Percentiles rank a stretch among this genome's conserved stretches.
These are phyloP conservation scores for Geococcyx californianus DNA, from an alignment of 2,113 vertebrate genomes.

Conservation along the genomic window DNA sequence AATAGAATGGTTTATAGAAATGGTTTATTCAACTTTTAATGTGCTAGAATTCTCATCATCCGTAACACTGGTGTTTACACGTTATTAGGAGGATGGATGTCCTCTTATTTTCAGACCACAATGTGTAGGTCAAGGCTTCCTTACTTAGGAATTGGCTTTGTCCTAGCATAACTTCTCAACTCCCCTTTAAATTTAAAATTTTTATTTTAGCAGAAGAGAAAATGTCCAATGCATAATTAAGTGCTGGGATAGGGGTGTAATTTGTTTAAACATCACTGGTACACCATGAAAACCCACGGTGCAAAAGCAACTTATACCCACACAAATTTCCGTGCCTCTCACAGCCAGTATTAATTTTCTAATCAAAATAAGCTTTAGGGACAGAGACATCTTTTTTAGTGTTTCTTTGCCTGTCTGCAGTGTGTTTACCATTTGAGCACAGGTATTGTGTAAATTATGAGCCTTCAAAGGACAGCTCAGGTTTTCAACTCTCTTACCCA, in stretches of 20 bases:
- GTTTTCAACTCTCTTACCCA: background rate
- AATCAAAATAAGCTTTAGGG: background rate
- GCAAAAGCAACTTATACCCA: background rate
- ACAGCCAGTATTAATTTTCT: background rate
- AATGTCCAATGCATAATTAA: background rate
- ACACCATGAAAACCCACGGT: background rate
- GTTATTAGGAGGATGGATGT: background rate
- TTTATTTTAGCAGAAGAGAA: background rate
- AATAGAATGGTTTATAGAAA: background rate
- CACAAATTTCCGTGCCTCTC: background rate
- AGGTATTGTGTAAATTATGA: background rate
- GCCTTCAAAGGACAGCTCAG: background rate
- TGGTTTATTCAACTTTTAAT: background rate
- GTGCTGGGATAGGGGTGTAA: background rate
- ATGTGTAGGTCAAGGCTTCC: background rate
- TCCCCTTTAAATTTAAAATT: background rate
- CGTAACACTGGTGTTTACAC: fast-evolving
- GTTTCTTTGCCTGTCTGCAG: background rate
- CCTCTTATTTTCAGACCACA: background rate
- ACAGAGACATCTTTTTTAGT: background rate
- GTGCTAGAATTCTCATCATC: background rate
- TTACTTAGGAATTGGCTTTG: background rate
- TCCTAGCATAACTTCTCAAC: background rate
- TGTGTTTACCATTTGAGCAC: background rate
- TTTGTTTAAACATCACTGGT: background rate